Evolutionary conservation across 2,888 invertebrate species (phyloP).

Genomic region (Drosophila macrospina): DNA sequence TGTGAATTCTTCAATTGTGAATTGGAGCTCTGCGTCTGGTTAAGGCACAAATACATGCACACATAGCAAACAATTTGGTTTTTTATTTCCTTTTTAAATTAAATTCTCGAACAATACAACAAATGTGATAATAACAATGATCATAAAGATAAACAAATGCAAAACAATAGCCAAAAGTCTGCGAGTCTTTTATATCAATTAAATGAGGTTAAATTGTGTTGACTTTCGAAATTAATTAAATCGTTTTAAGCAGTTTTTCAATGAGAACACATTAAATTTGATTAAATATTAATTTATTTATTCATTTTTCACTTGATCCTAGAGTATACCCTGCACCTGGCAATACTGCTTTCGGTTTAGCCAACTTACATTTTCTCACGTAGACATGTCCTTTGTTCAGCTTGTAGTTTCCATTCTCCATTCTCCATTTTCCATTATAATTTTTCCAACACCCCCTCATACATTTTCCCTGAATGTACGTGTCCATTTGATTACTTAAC

Average conservation of each 20-base stretch:
- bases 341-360: constrained; percentile 18
- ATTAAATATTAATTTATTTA: constrained; percentile 17
- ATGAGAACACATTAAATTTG: constrained; percentile 30
- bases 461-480: constrained; percentile 52
- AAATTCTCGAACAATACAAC: constrained; percentile 69
- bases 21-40: constrained; percentile 50
- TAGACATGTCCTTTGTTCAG: constrained; percentile 56
- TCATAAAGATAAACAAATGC: constrained; percentile 61
- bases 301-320: constrained; percentile 7
- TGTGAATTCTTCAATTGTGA: constrained; percentile 67
- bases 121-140: constrained; percentile 71
- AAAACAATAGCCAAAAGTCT: constrained; percentile 54
- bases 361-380: constrained; percentile 65
- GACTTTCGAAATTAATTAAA: constrained; percentile 45
- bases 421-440: constrained; percentile 48
- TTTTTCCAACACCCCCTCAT: constrained; percentile 31
- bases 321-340: constrained; percentile 50
- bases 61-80: constrained; percentile 36
- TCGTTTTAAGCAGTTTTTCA: constrained; percentile 39
- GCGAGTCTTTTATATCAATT: constrained; percentile 47
- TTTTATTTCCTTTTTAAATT: constrained; percentile 64
- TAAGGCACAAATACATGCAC: constrained; percentile 11
- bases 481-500: constrained; percentile 79
- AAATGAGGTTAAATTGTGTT: constrained; percentile 64
- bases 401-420: constrained; percentile 52